Base-by-base conservation (phyloP, 37 sponge, comb jelly and placozoan species). In the Spongia lamella region DNA sequence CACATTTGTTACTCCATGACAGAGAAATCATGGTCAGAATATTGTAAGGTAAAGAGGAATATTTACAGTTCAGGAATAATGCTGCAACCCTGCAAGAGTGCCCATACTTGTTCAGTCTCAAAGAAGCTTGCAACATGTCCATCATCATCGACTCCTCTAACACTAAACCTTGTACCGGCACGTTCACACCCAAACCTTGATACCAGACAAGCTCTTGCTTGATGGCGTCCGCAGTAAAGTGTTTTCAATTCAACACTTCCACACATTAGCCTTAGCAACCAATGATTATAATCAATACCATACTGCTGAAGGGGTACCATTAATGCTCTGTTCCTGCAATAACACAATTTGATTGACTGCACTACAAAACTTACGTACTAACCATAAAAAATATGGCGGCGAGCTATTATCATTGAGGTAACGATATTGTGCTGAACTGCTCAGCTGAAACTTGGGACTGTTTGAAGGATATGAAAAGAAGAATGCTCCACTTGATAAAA, bases 121-220 rank as follows among this genome's bases (percentile, higher is more conserved):
- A 93, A 96, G 84, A 95, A 98, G 84, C 95, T 95, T 40, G 96
- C 99, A 13, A 93, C 93, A 21, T 93, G 72, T 1, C 99, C 99
- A 26, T 93, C 74, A 52, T 95, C 94, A 66, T 98, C 89, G 0
- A 93, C 75, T 15, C 99, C 99, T 61, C 96, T 66, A 0, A 89
- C 86, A 38, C 90, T 90, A 66, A 85, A 88, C 76, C 97, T 75
- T 15, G 97, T 90, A 19, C 97, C 97, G 1, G 94, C 94, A 72
- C 97, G 51, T 56, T 93, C 94, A 68, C 92, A 97, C 81, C 94
- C 90, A 47, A 97, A 59, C n/a, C 97, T 52, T 20, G 92, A 93
- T 5, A 93, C 55, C 40, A 97, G 81, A 31, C 74, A 83, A 24
- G 85, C 72, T 57, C 83, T 88, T 6, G 89, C 89, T 74, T 91